Evolutionary conservation across 2,888 invertebrate genomes (phyloP), one percentile per base, ranked within the genome.

Genomic region (Allolobophora icterica): DNA sequence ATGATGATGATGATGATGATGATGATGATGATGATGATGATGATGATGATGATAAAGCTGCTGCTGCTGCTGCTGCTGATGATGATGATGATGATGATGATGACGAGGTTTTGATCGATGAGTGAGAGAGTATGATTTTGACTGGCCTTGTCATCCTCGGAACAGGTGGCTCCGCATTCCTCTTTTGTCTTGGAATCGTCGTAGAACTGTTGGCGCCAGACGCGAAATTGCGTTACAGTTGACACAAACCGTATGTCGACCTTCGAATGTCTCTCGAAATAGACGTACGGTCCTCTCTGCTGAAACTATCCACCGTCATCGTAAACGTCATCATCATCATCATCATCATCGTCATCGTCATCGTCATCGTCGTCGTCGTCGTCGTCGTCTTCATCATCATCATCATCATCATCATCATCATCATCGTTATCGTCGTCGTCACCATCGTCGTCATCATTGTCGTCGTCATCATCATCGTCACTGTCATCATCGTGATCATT

Each of bases 261-360:
- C 38, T 87, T 87, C 87, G 87, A 87, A 87, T 87, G 87, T 0
- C 24, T 52, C 84, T 92, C 92, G 38, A 42, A 15, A 90, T 92
- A 92, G 33, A 92, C 91, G 52, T 92, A 92, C 8, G 92, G 92
- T 2, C 92, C 92, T 42, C 90, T 89, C 91, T 92, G 40, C 38
- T 34, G n/a, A 71, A 87, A 87, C 87, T 87, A 35, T 71, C 17
- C 15, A 84, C 15, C 84, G 34, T 84, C 34, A 84, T 34, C 84
- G 34, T 84, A 1, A 87, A n/a, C 35, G 17, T 87, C 87, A 35
- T 35, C 35, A 87, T 87, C 11, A 13, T 87, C 84, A 84, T 87
- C 87, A 35, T 87, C 34, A 35, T 87, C 35, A 84, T 71, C 15
- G 5, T n/a, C 24, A n/a, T 71, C 71, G n/a, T 71, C 30, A n/a